phyloP scores from a whole-genome alignment of 2,797 vertebrate species.

The Rhodeus uyekii region DNA sequence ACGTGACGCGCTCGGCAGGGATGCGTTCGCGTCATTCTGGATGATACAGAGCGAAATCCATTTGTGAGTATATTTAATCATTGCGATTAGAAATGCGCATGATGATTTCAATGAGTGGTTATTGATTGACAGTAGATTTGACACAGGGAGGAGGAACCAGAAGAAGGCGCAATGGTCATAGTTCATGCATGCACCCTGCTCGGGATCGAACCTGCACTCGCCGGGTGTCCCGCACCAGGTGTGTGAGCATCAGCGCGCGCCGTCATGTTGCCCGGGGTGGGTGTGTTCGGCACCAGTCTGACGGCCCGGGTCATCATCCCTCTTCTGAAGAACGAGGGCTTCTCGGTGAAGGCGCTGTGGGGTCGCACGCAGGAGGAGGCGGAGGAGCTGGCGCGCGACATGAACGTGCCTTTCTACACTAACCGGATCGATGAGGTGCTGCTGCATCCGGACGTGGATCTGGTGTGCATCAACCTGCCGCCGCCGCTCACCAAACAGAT shows the following conservation, averaged over 20 bases:
- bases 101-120: slow-evolving; percentile 5
- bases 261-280: slow-evolving; percentile 96
- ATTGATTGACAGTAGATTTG: background rate
- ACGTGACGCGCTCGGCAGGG: background rate
- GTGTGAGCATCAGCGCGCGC: slow-evolving; percentile 55
- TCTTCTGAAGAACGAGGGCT: slow-evolving; percentile 92
- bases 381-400: slow-evolving; percentile 96
- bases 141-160: background rate
- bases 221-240: slow-evolving; percentile 38
- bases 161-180: slow-evolving; percentile 4
- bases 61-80: background rate
- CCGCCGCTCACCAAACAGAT: slow-evolving; percentile 95
- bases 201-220: background rate
- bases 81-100: slow-evolving; percentile 58
- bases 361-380: slow-evolving; percentile 96
- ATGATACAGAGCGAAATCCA: background rate
- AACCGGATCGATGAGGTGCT: slow-evolving; percentile 97
- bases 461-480: slow-evolving; percentile 97
- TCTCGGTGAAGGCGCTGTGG: slow-evolving; percentile 95
- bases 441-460: slow-evolving; percentile 94
- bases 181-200: background rate
- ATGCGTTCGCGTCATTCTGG: background rate
- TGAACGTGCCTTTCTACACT: slow-evolving; percentile 96
- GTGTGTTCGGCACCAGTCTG: slow-evolving; percentile 96
- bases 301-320: slow-evolving; percentile 94